phyloP scores from a whole-genome alignment of 2,888 invertebrate genomes.

The Lamproptera curius region DNA sequence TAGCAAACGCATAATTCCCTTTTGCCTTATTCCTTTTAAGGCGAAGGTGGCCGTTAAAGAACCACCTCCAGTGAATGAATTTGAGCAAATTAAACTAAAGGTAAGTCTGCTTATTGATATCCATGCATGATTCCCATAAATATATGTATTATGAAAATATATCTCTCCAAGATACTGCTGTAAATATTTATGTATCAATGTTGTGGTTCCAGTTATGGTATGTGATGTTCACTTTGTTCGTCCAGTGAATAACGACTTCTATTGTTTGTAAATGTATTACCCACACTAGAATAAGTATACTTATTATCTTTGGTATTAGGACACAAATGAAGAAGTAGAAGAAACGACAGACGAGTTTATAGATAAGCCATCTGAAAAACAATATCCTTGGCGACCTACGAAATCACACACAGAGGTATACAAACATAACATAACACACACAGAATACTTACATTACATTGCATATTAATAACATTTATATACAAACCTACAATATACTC shows the following conservation, averaged over 20 bases:
- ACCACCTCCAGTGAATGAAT: slow-evolving; percentile 49
- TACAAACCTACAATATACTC: slow-evolving; percentile 25
- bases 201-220: slow-evolving; percentile 11
- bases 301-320: slow-evolving; percentile 63
- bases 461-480: slow-evolving; percentile 6
- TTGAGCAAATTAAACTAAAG: slow-evolving; percentile 66
- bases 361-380: slow-evolving; percentile 62
- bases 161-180: neutral
- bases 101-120: slow-evolving; percentile 44
- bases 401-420: slow-evolving; percentile 50
- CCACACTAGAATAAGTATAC: neutral
- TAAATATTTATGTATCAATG: slow-evolving; percentile 8
- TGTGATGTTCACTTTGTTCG: slow-evolving; percentile 32
- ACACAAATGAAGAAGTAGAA: slow-evolving; percentile 48
- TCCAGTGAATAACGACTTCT: slow-evolving; percentile 47
- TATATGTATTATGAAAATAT: neutral
- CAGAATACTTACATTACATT: neutral
- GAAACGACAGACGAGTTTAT: slow-evolving; percentile 42
- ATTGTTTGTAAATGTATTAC: slow-evolving; percentile 33
- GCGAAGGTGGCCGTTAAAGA: slow-evolving; percentile 61
- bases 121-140: slow-evolving; percentile 5
- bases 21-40: slow-evolving; percentile 62
- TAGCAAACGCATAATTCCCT: slow-evolving; percentile 31
- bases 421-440: slow-evolving; percentile 42
- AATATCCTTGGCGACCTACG: slow-evolving; percentile 64